Evolutionary conservation across 2,797 vertebrate species (phyloP).

Genomic region (Lagorchestes hirsutus): DNA sequence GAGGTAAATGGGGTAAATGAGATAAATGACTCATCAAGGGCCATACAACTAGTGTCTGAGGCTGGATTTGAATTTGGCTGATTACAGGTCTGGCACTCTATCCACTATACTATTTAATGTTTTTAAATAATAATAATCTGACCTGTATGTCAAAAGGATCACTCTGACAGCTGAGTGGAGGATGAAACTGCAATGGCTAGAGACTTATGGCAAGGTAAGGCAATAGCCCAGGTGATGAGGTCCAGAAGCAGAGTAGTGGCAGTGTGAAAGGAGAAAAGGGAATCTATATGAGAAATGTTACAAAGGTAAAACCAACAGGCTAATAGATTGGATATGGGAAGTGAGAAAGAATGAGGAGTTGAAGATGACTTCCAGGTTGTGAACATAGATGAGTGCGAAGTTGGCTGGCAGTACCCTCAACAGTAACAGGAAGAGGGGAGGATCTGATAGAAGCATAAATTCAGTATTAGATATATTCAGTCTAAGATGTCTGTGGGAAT

Average conservation of each 20-base stretch:
- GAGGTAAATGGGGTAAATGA: not conserved
- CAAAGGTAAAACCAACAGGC: not conserved
- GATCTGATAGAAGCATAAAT: not conserved
- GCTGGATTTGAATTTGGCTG: not conserved
- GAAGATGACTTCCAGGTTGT: not conserved
- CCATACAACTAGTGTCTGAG: not conserved
- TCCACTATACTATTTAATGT: not conserved
- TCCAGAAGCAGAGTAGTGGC: not conserved
- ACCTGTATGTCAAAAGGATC: not conserved
- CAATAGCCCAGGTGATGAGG: not conserved
- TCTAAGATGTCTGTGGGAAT: not conserved
- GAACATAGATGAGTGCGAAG: not conserved
- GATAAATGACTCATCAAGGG: not conserved
- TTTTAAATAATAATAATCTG: not conserved
- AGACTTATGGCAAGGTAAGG: not conserved
- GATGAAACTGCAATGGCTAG: not conserved
- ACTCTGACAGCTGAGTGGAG: not conserved
- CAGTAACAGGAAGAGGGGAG: not conserved
- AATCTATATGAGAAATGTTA: not conserved
- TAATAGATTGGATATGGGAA: not conserved
- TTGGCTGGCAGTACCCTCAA: not conserved
- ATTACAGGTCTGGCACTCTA: not conserved
- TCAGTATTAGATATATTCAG: not conserved
- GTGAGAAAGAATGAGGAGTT: not conserved
- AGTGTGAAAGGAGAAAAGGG: not conserved